These are phyloP conservation scores for Scaptomyza cyrtandrae DNA, from an alignment of 2,888 invertebrate genomes.

Conservation along the genomic window DNA sequence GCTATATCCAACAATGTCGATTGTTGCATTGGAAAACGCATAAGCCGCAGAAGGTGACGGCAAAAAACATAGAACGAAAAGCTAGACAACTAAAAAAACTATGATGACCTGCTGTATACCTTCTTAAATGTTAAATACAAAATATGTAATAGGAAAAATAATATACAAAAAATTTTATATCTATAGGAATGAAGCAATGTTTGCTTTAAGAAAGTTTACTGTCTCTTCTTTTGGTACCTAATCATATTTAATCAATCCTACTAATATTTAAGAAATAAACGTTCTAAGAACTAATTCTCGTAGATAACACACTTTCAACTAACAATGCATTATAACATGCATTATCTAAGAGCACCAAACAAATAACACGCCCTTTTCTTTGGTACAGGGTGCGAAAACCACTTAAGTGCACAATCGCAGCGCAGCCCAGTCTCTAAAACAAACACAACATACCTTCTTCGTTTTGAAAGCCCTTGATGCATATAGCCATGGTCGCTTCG, in stretches of 20 bases:
- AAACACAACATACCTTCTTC: conserved; percentile 78
- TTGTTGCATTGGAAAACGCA: conserved; percentile 74
- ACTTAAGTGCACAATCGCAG: conserved; percentile 56
- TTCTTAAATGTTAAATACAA: not conserved
- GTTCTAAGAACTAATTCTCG: not conserved
- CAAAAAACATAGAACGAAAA: conserved; percentile 14
- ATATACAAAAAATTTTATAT: too few relatives aligned
- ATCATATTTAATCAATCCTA: too few relatives aligned
- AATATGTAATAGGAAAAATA: not conserved
- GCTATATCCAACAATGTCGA: conserved; percentile 47
- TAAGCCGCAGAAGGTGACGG: conserved; percentile 69
- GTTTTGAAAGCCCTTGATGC: conserved; percentile 81
- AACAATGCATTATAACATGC: too few relatives aligned
- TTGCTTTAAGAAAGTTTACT: too few relatives aligned
- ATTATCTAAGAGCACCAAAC: too few relatives aligned
- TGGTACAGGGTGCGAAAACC: conserved; percentile 22
- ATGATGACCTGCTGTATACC: not conserved
- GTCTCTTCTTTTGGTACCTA: too few relatives aligned
- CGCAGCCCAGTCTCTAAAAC: conserved; percentile 17
- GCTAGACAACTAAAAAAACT: not conserved
- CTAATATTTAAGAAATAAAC: too few relatives aligned
- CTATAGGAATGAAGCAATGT: too few relatives aligned
- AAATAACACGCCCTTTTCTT: not conserved
- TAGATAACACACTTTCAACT: not conserved
- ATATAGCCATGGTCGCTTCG: conserved; percentile 83